Conservation (phyloP, 2,113 vertebrate species). For the Strix aluco region DNA sequence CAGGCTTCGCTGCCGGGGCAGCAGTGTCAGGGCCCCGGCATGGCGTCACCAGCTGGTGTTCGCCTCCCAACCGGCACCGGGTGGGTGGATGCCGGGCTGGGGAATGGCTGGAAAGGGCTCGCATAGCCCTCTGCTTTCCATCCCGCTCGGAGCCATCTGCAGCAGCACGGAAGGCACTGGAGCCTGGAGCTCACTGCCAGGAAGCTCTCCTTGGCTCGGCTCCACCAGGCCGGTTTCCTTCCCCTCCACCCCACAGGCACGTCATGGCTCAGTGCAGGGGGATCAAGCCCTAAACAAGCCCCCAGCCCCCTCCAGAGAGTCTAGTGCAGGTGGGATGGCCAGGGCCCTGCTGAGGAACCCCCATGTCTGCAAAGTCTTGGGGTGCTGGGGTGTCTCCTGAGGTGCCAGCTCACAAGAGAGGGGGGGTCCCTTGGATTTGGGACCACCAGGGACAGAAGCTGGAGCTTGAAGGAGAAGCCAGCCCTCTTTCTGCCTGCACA, state of each 20-base stretch:
- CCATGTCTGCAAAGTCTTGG: neutral
- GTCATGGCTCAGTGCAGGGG: neutral
- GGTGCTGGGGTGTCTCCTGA: neutral
- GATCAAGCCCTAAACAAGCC: neutral
- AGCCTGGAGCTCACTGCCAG: neutral
- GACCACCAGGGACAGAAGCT: neutral
- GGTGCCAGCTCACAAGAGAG: neutral
- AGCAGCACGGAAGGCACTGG: neutral
- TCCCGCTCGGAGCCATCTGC: neutral
- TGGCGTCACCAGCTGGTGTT: neutral
- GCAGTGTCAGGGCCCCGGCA: neutral
- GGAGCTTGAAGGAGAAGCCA: neutral
- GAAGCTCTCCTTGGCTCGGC: neutral
- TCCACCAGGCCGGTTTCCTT: neutral
- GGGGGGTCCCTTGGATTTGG: neutral
- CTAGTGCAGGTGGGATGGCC: fast-evolving
- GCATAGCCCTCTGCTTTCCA: neutral
- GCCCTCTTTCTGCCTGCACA: neutral
- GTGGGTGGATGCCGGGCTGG: neutral
- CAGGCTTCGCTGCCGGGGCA: neutral
- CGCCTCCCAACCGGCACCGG: neutral
- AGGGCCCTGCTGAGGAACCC: neutral
- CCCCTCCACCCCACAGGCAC: neutral
- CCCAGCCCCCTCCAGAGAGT: neutral
- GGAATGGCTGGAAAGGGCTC: neutral